A percentile compares a stretch with the other conserved stretches of the same genome.
Conservation (phyloP, 2,113 vertebrate genomes). For the Corythoichthys haematopterus region DNA sequence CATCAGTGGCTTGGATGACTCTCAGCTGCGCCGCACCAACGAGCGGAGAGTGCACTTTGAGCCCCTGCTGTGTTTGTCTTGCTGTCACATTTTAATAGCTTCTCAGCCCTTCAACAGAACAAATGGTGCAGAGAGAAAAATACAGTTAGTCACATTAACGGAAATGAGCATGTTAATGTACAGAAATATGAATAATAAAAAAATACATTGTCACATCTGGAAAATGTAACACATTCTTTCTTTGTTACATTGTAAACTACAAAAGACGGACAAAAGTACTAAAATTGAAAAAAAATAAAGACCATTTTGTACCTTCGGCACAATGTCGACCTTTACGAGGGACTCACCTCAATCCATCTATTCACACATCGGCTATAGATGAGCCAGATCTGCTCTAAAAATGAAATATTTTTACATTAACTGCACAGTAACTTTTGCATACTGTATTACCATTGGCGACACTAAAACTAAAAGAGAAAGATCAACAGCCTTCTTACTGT, state of each 20-base stretch:
- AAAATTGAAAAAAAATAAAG: not conserved
- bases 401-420: not conserved
- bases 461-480: too few relatives aligned
- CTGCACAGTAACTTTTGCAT: too few relatives aligned
- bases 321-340: not conserved
- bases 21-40: conserved; percentile 56
- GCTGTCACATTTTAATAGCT: conserved; percentile 44
- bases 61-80: conserved; percentile 33
- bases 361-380: too few relatives aligned
- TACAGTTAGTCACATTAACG: conserved; percentile 14
- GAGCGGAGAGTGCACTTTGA: conserved; percentile 41
- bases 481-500: too few relatives aligned
- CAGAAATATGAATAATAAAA: not conserved
- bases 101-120: conserved; percentile 36
- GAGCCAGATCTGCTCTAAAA: too few relatives aligned
- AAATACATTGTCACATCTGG: not conserved
- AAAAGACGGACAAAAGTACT: not conserved
- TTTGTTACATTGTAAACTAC: not conserved
- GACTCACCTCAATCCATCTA: too few relatives aligned
- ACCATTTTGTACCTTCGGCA: not conserved
- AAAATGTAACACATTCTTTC: not conserved
- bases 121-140: conserved; percentile 29
- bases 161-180: not conserved
- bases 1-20: conserved; percentile 70
- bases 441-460: too few relatives aligned